Percentiles rank a stretch among this genome's conserved stretches.
These are phyloP conservation scores for Rhadina sibilatrix DNA, from an alignment of 2,113 vertebrate genomes.

Conservation along the genomic window DNA sequence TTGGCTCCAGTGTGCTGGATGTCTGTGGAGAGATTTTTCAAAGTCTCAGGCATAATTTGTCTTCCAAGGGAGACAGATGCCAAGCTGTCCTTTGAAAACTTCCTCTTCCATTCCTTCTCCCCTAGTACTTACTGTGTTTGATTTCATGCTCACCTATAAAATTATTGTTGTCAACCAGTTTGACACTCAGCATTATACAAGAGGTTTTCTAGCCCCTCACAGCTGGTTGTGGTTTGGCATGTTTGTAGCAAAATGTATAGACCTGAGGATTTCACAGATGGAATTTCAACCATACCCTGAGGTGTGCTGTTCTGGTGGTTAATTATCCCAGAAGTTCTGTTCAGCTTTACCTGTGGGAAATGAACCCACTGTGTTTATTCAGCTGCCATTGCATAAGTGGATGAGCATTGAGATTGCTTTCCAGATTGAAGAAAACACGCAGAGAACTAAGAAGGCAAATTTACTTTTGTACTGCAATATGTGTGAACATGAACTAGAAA, in stretches of 20 bases:
- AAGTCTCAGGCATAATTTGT: not conserved
- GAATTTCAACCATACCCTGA: not conserved
- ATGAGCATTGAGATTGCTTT: not conserved
- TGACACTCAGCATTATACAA: not conserved
- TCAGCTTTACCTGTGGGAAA: conserved; percentile 11
- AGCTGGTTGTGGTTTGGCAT: not conserved
- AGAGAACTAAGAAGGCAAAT: not conserved
- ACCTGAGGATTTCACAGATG: not conserved
- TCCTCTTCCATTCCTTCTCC: not conserved
- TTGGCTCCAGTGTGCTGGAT: not conserved
- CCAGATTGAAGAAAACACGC: not conserved
- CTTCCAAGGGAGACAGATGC: not conserved
- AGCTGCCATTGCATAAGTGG: not conserved
- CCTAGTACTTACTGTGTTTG: not conserved
- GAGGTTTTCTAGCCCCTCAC: not conserved
- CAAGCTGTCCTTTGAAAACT: not conserved
- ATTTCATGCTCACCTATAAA: not conserved
- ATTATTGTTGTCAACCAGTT: not conserved
- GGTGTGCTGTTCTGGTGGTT: not conserved
- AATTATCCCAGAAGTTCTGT: not conserved
- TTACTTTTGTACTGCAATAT: not conserved
- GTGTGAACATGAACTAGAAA: not conserved
- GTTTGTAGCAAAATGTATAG: not conserved
- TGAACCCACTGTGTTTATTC: not conserved
- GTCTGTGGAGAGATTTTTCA: not conserved